A percentile compares a stretch with the other conserved stretches of the same genome.
phyloP scores from a whole-genome alignment of 2,113 vertebrate genomes.

The Mixornis gularis region DNA sequence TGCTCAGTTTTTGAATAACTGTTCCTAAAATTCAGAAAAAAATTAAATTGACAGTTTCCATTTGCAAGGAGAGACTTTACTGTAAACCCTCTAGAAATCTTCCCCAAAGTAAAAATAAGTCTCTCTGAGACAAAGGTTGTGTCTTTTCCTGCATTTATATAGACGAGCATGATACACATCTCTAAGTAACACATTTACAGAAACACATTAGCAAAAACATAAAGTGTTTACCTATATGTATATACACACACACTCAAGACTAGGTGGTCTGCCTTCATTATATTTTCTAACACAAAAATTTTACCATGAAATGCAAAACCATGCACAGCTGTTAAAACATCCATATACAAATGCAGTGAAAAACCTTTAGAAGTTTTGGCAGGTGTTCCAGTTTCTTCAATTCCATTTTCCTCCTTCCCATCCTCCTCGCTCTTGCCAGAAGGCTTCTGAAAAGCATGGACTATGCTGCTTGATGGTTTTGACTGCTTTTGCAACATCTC shows the following conservation, averaged over 20 bases:
- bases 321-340: not conserved
- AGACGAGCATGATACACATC: not conserved
- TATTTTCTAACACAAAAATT: not conserved
- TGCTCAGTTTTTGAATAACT: slow-evolving; percentile 68
- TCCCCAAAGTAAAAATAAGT: not conserved
- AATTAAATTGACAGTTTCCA: not conserved
- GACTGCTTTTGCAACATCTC: slow-evolving; percentile 15
- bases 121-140: not conserved
- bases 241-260: not conserved
- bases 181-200: not conserved
- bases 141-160: not conserved
- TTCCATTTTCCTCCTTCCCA: slow-evolving; percentile 70
- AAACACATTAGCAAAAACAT: not conserved
- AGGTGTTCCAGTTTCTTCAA: slow-evolving; percentile 67
- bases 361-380: slow-evolving; percentile 69
- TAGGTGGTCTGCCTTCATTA: not conserved
- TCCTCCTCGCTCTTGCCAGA: slow-evolving; percentile 60
- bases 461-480: not conserved
- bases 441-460: slow-evolving; percentile 26
- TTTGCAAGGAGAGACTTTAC: not conserved
- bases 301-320: not conserved
- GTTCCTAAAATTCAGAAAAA: slow-evolving; percentile 66
- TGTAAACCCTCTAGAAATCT: not conserved
- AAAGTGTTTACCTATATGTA: not conserved
- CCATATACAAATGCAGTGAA: not conserved